Evolutionary conservation across 2,888 invertebrate genomes (phyloP), one percentile per base, ranked within the genome.

Genomic region (Eristalis arbustorum): DNA sequence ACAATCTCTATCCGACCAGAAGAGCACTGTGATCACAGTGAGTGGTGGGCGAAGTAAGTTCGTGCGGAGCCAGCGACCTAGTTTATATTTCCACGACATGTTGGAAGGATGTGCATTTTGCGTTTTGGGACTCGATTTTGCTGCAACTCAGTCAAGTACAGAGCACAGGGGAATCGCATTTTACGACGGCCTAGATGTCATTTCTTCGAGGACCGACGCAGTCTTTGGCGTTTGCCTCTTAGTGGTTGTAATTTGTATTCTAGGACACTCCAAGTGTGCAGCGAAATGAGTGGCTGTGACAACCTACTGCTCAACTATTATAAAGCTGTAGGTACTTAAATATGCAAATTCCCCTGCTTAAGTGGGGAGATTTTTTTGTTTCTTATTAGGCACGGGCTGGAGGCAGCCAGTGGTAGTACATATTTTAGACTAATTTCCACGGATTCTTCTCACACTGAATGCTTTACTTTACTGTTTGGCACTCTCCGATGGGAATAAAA

Each of bases 141-240:
- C n/a, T 56, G 34, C 22, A 34, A 72, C 73, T 62, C 61, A 71
- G 68, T 69, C 71, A 69, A 75, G 80, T 84, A 76, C 72, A 64
- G 28, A 72, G 28, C 72, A 68, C 22, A 72, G 23, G 72, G 63
- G 81, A 68, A 49, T 81, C 76, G 71, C 84, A 80, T 64, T 76
- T 81, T 72, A 68, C 37, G 67, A 71, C 75, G 72, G 25, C 63
- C 69, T 74, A 61, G 69, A 31, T 71, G 84, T 22, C 62, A 62
- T 71, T 75, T 71, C 75, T 72, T 80, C 71, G 75, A 56, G 61
- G 25, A 66, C 31, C n/a, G 25, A 68, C 49, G 40, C 25, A 34
- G 72, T 63, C 67, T 73, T 77, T 78, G 63, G 73, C 49, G 57
- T 64, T 81, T 76, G 49, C 34, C 37, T 42, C 68, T 81, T 40